Evolutionary conservation across 2,797 vertebrate genomes (phyloP).

Genomic region (Falco cherrug): DNA sequence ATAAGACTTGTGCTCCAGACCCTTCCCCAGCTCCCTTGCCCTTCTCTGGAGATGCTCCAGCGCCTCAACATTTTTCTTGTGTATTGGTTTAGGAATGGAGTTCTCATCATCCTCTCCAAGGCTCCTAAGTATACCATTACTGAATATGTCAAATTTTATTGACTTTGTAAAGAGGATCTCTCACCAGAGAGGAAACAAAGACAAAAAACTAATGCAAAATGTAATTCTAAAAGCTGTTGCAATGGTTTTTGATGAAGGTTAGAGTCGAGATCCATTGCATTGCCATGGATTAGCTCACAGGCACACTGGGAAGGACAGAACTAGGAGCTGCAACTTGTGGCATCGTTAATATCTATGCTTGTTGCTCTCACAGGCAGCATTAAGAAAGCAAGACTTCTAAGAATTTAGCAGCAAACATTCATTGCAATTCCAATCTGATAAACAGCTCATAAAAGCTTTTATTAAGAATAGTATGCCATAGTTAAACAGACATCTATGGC

Average conservation of each 20-base stretch:
- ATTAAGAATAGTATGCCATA: neutral
- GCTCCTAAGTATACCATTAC: neutral
- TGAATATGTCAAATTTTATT: neutral
- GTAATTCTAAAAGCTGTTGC: neutral
- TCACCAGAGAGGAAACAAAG: neutral
- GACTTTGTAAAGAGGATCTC: neutral
- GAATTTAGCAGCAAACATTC: neutral
- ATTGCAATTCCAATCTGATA: neutral
- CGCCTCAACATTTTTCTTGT: no score
- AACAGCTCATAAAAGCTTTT: neutral
- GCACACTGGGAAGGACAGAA: neutral
- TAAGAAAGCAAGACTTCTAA: neutral
- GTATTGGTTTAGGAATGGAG: neutral
- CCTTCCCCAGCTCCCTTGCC: no score
- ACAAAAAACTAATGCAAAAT: neutral
- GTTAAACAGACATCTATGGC: neutral
- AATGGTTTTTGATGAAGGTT: neutral
- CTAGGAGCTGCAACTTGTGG: neutral
- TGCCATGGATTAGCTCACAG: neutral
- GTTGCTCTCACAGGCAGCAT: neutral
- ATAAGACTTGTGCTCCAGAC: no score
- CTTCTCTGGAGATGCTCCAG: no score
- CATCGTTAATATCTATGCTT: neutral
- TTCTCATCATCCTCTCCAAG: neutral
- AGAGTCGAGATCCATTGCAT: neutral